phyloP scores from a whole-genome alignment of 2,888 invertebrate genomes.

The Hypselothyrea guttata region DNA sequence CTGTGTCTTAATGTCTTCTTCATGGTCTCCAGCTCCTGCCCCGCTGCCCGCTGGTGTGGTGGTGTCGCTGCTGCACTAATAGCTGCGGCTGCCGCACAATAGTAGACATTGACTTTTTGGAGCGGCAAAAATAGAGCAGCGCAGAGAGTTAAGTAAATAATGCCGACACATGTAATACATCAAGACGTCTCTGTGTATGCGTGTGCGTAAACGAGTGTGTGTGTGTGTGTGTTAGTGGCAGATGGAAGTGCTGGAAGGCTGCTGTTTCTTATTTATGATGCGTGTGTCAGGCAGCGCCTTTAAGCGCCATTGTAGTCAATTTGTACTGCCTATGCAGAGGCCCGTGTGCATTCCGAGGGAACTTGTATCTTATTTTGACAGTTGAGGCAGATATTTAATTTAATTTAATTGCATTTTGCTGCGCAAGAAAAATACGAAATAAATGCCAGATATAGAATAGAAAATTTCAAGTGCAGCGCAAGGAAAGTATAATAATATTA shows the following conservation, averaged over 20 bases:
- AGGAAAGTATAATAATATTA: constrained; percentile 77
- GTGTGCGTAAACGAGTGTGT: constrained; percentile 11
- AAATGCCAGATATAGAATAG: constrained; percentile 19
- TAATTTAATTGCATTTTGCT: constrained; percentile 59
- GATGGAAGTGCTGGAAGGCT: constrained; percentile 18
- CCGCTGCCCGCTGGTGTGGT: constrained; percentile 27
- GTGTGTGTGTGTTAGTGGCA: constrained; percentile 19
- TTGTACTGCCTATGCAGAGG: constrained; percentile 26
- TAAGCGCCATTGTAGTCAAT: constrained; percentile 38
- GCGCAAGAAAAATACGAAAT: constrained; percentile 35
- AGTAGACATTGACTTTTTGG: constrained; percentile 70
- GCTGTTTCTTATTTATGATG: constrained; percentile 57
- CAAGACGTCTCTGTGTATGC: constrained; percentile 34
- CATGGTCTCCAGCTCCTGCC: constrained; percentile 35
- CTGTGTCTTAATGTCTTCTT: constrained; percentile 73
- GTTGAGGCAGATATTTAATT: constrained; percentile 49
- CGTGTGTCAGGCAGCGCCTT: constrained; percentile 40
- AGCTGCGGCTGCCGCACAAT: constrained; percentile 51
- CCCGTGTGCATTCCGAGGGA: constrained; percentile 11
- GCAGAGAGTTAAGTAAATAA: constrained; percentile 68
- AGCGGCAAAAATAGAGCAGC: constrained; percentile 69
- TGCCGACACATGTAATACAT: constrained; percentile 75
- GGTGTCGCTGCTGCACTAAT: constrained; percentile 61
- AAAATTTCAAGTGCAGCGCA: constrained; percentile 58
- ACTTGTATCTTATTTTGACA: constrained; percentile 33